Evolutionary conservation across 2,797 vertebrate species (phyloP).

Genomic region (Ibycter americanus): DNA sequence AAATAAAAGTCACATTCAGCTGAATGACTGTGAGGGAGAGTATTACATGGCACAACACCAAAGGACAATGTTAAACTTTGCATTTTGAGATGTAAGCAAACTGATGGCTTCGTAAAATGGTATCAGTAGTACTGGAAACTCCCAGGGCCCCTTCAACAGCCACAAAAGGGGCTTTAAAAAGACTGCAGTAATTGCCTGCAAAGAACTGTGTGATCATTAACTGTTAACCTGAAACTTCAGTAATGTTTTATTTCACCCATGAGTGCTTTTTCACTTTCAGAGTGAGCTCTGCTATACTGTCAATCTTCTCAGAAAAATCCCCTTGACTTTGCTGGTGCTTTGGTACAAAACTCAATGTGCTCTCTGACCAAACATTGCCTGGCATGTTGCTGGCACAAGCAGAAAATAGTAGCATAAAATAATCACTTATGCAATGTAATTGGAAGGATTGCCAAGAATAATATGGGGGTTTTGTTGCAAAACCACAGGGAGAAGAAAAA

Average conservation of each 20-base stretch:
- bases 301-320: background rate
- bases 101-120: background rate
- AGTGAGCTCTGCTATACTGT: background rate
- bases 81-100: constrained; percentile 24
- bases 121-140: background rate
- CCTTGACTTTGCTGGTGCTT: background rate
- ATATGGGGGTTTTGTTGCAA: background rate
- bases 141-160: background rate
- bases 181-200: constrained; percentile 28
- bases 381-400: background rate
- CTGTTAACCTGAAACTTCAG: constrained; percentile 60
- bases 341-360: background rate
- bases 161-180: constrained; percentile 30
- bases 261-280: constrained; percentile 15
- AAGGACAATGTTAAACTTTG: background rate
- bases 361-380: background rate
- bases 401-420: background rate
- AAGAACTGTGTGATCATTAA: constrained; percentile 52
- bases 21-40: background rate
- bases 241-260: constrained; percentile 51
- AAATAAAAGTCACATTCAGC: background rate
- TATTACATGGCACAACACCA: background rate
- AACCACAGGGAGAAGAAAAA: background rate
- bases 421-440: background rate
- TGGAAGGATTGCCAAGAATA: background rate